Evolutionary conservation across 2,888 invertebrate genomes (phyloP), one percentile per base, ranked within the genome.

Genomic region (Morpho helenor): DNA sequence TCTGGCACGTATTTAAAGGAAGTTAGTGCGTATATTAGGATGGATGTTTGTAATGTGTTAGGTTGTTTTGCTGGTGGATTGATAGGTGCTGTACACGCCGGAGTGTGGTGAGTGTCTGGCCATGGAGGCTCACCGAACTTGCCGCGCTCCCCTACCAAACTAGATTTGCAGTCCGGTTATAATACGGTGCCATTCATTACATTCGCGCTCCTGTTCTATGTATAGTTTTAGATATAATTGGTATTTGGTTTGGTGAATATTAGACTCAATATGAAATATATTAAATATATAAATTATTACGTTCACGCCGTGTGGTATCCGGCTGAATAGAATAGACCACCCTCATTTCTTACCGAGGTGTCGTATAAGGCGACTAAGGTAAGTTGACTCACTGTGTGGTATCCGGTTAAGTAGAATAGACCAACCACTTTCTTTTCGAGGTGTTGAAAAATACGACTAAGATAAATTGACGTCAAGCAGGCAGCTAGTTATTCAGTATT

Each of bases 51-150:
- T 8, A 23, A 61, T 64, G 66, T 65, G 64, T 74, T 80, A 68
- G 44, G 68, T 56, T 68, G 67, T 79, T 78, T 68, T 65, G 56
- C 47, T 59, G 53, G 56, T 71, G 63, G 57, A 54, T 44, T 66
- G 68, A 70, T 57, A 68, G 78, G 82, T 76, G 76, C 75, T 73
- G 81, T 82, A 84, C 82, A 85, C 83, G 80, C 82, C 82, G 77
- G 76, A 82, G 89, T 90, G 90, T 82, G 90, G 90, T 90, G 80
- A 89, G 76, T 79, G 87, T 82, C 85, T 89, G 89, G 90, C 87
- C 90, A 86, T 86, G 82, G 84, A 90, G 90, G 90, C 89, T 83
- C 85, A 87, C 90, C 90, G 77, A 85, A 87, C 87, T 87, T 82
- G 79, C 90, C 90, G 74, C 90, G 87, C 85, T 84, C 87, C 89